Evolutionary conservation across 2,888 invertebrate species (phyloP).

Genomic region (Orthonychiurus folsomi): DNA sequence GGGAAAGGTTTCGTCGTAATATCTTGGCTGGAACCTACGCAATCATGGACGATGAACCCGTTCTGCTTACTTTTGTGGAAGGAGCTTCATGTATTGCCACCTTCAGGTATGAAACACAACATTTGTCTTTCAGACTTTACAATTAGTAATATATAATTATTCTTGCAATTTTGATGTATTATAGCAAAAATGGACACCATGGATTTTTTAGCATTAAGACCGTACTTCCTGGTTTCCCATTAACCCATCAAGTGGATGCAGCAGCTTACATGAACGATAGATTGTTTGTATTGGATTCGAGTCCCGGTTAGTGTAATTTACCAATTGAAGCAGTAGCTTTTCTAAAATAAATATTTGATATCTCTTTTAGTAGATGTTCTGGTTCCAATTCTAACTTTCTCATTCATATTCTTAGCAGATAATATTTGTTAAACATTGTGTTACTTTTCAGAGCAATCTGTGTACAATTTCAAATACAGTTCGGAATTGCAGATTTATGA

Average conservation of each 20-base stretch:
- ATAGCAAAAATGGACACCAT: conserved; percentile 19
- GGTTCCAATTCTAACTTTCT: too few species aligned
- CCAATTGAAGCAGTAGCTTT: not conserved
- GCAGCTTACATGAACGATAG: conserved; percentile 23
- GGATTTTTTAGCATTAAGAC: conserved; percentile 17
- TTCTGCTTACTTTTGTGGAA: conserved; percentile 23
- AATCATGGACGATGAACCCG: conserved; percentile 18
- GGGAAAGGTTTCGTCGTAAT: conserved; percentile 24
- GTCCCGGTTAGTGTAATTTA: conserved; percentile 13
- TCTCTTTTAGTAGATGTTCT: too few species aligned
- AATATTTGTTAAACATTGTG: not conserved
- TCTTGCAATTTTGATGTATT: too few species aligned
- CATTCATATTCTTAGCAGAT: too few species aligned
- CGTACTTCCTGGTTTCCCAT: conserved; percentile 24
- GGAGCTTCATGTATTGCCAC: conserved; percentile 25
- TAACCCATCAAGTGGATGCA: conserved; percentile 18
- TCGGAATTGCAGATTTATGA: conserved; percentile 11
- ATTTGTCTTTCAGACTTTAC: too few species aligned
- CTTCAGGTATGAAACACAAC: conserved; percentile 21
- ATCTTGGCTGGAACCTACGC: conserved; percentile 22
- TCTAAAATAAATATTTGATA: not conserved
- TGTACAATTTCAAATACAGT: conserved; percentile 24
- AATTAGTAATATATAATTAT: not conserved
- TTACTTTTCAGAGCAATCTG: conserved; percentile 20
- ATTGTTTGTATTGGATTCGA: conserved; percentile 28